Evolutionary conservation across 2,113 vertebrate genomes (phyloP).

Genomic region (Oncorhynchus mykiss): DNA sequence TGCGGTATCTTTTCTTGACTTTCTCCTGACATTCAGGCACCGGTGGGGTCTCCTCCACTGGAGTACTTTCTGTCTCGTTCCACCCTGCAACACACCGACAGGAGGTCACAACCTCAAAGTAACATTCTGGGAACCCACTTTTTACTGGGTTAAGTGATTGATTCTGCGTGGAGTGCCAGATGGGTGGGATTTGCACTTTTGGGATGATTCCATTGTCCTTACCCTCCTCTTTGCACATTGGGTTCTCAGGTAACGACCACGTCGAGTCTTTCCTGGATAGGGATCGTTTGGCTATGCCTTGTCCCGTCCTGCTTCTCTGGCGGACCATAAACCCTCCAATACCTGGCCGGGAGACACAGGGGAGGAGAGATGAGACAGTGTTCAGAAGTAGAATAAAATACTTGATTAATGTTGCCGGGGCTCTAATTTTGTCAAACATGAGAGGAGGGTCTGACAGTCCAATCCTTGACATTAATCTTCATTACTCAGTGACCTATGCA

Average conservation of each 20-base stretch:
- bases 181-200: too few relatives aligned
- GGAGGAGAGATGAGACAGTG: not conserved
- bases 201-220: conserved; percentile 14
- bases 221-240: conserved; percentile 83
- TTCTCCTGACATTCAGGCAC: conserved; percentile 81
- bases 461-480: conserved; percentile 36
- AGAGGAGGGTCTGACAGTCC: conserved; percentile 23
- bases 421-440: conserved; percentile 23
- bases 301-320: conserved; percentile 88
- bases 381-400: not conserved
- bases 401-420: conserved; percentile 21
- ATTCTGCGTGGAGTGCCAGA: too few relatives aligned
- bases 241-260: conserved; percentile 77
- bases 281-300: conserved; percentile 83
- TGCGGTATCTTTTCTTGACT: conserved; percentile 94
- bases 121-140: not conserved
- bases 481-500: conserved; percentile 40
- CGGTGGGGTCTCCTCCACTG: conserved; percentile 74
- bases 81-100: conserved; percentile 47
- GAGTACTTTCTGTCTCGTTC: conserved; percentile 78
- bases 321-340: conserved; percentile 99
- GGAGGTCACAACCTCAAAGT: not conserved
- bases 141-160: not conserved
- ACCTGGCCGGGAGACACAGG: conserved; percentile 67
- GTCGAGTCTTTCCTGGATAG: conserved; percentile 84